Conservation (phyloP, 2,888 invertebrate species). For the Chymomyza amoena region DNA sequence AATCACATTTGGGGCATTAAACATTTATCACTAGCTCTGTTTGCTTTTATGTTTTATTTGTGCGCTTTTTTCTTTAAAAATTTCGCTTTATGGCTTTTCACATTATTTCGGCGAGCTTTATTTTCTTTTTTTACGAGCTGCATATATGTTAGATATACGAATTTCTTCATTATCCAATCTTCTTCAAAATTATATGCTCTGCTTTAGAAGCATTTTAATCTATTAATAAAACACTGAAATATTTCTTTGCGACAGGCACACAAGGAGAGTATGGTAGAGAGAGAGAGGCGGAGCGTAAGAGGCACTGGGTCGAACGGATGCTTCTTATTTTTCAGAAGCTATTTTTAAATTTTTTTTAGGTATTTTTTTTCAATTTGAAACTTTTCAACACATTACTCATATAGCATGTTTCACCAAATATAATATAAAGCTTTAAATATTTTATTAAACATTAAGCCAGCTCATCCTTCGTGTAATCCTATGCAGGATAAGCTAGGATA, state of each 20-base stretch:
- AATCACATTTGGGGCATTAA: constrained; percentile 11
- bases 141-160: constrained; percentile 30
- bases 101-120: background rate
- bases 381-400: constrained; percentile 16
- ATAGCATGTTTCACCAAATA: constrained; percentile 5
- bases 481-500: constrained; percentile 49
- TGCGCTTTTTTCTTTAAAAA: constrained; percentile 26
- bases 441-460: constrained; percentile 26
- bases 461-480: constrained; percentile 40
- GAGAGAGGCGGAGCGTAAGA: constrained; percentile 20
- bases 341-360: constrained; percentile 63
- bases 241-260: constrained; percentile 64
- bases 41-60: constrained; percentile 29
- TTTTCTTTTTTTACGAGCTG: constrained; percentile 12
- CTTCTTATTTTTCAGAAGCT: constrained; percentile 76
- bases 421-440: background rate
- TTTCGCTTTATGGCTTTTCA: constrained; percentile 26
- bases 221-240: constrained; percentile 59
- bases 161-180: constrained; percentile 46
- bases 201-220: constrained; percentile 55
- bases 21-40: constrained; percentile 36
- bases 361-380: constrained; percentile 43
- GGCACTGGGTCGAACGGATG: constrained; percentile 22
- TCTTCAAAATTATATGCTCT: constrained; percentile 57
- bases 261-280: constrained; percentile 28